Base-by-base conservation (phyloP, 2,113 vertebrate species). In the Carassius gibelio region DNA sequence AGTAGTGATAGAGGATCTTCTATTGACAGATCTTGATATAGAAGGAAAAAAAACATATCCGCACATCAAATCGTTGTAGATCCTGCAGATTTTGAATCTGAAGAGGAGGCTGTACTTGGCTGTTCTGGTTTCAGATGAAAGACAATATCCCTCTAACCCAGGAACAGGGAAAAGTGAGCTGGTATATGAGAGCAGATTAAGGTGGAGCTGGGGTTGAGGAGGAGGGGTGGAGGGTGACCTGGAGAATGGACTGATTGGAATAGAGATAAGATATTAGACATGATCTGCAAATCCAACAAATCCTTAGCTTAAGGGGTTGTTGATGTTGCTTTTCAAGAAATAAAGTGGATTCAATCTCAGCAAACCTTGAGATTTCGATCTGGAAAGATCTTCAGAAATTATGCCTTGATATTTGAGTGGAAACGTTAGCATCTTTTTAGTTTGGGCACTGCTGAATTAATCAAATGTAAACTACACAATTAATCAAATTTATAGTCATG, bases 201-300 rank as follows among this genome's bases (percentile, higher is more conserved):
- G 83, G 74, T 64, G 45, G 61, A 50, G 52, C 72, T 48, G 21
- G 72, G 72, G n/a, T 75, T 48, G 10, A 48, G 66, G 15, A 71
- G 68, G 68, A 50, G 48, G 68, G 34, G 68, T 21, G 15, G 57
- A 50, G 82, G 52, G 36, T 75, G 76, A 61, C 55, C 76, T 78
- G 15, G 15, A 81, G 84, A n/a, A 69, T 34, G 77, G 69, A 72
- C 74, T 82, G 85, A 88, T 77, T 85, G 85, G 85, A 88, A 84
- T 74, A 77, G 26, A 88, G 85, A 81, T 84, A 48, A 34, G 75
- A 85, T 72, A 86, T 84, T 81, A 84, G 48, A 84, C 82, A 71
- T 74, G 64, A 83, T 80, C 75, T 76, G 38, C 38, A 34, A 30
- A 30, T 30, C 57, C 55, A 3, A 84, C 82, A 86, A 88, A 88